Percentiles rank a stretch among this genome's conserved stretches.
These are phyloP conservation scores for Neopelma chrysocephalum DNA, from an alignment of 2,797 vertebrate genomes.

Conservation along the genomic window DNA sequence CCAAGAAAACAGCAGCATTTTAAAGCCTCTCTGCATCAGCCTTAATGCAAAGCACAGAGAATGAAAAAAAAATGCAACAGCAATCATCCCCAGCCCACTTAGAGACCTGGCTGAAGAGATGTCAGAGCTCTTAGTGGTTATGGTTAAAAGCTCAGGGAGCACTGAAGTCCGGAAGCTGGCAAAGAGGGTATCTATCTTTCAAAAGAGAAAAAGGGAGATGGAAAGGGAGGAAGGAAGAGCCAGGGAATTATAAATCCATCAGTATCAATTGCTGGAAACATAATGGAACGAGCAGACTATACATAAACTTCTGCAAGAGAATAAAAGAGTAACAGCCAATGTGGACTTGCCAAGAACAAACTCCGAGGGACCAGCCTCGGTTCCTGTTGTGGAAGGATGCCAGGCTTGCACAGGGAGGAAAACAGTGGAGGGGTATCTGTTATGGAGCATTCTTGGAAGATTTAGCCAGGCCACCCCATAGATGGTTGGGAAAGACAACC, in stretches of 20 bases:
- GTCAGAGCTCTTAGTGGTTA: slow-evolving; percentile 16
- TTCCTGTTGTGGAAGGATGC: background rate
- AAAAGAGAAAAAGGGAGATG: background rate
- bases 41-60: background rate
- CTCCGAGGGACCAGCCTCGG: background rate
- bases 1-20: background rate
- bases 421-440: background rate
- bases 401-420: background rate
- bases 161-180: background rate
- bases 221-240: background rate
- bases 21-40: background rate
- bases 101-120: background rate
- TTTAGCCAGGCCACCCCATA: background rate
- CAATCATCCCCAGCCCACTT: background rate
- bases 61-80: background rate
- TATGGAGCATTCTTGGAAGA: background rate
- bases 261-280: slow-evolving; percentile 31
- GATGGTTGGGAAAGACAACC: background rate
- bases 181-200: background rate
- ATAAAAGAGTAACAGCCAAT: background rate
- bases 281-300: background rate
- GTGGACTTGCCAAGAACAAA: background rate
- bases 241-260: background rate
- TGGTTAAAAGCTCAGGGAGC: slow-evolving; percentile 19
- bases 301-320: background rate